Conservation (phyloP, 2,797 vertebrate genomes). For the Fundulus diaphanus region DNA sequence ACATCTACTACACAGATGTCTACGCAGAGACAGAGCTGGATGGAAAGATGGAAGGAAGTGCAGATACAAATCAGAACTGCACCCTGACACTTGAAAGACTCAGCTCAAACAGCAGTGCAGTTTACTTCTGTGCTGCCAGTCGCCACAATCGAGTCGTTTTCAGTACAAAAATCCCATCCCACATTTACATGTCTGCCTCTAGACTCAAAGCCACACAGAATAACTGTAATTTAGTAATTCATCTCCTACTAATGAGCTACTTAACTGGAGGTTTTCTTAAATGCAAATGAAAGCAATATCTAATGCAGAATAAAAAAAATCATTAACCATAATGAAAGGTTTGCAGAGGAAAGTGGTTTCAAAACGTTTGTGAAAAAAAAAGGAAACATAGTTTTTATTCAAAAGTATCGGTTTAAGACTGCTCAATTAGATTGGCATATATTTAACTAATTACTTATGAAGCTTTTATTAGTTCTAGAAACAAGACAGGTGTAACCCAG, state of each 20-base stretch:
- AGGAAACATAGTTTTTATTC: background rate
- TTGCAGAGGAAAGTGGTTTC: background rate
- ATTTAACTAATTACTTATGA: background rate
- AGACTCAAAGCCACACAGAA: background rate
- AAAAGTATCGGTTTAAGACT: no score
- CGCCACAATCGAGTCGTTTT: constrained; percentile 8
- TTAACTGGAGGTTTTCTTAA: background rate
- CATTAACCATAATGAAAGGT: no score
- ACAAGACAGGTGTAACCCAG: no score
- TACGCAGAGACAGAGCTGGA: background rate
- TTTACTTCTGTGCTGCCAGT: constrained; percentile 69
- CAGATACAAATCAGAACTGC: constrained; percentile 20
- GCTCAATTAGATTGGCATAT: background rate
- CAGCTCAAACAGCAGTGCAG: constrained; percentile 25
- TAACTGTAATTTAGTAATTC: background rate
- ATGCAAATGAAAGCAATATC: no score
- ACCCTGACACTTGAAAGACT: constrained; percentile 29
- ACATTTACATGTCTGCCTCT: background rate
- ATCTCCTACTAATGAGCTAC: background rate
- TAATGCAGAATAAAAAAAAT: background rate
- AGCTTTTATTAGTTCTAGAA: background rate
- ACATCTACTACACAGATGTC: fast-evolving
- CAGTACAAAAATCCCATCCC: constrained; percentile 49
- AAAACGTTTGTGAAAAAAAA: background rate
- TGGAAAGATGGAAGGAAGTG: constrained; percentile 31